Percentiles rank a stretch among this genome's conserved stretches.
Evolutionary conservation across 2,888 invertebrate species (phyloP).

Genomic region (Ophraella communa): DNA sequence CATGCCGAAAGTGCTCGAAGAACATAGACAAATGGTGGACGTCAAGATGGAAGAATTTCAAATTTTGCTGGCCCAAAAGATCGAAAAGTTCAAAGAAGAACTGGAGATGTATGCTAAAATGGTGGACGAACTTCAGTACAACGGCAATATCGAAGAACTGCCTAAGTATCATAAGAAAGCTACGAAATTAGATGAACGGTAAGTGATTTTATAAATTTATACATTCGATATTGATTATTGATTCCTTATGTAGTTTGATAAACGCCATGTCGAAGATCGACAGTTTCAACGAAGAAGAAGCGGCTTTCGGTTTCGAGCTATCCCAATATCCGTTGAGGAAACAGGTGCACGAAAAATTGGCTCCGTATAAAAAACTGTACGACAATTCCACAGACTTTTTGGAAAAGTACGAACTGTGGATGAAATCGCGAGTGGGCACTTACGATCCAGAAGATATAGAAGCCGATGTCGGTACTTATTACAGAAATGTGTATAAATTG

Average conservation of each 20-base stretch:
- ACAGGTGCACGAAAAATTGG: constrained; percentile 76
- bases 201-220: too few species aligned
- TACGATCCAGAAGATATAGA: constrained; percentile 91
- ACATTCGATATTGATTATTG: too few species aligned
- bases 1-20: constrained; percentile 81
- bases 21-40: constrained; percentile 79
- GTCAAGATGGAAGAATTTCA: constrained; percentile 88
- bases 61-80: constrained; percentile 76
- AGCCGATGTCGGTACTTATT: constrained; percentile 71
- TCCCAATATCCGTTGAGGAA: constrained; percentile 90
- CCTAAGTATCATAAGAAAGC: constrained; percentile 84
- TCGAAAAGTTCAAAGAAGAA: constrained; percentile 83
- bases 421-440: constrained; percentile 80
- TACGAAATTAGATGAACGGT: constrained; percentile 75
- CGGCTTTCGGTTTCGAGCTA: constrained; percentile 84
- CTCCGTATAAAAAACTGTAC: constrained; percentile 86
- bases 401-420: constrained; percentile 84
- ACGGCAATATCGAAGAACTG: constrained; percentile 85
- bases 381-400: constrained; percentile 89
- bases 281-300: constrained; percentile 90
- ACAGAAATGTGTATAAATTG: constrained; percentile 82
- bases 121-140: constrained; percentile 84
- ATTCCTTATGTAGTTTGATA: constrained; percentile 71
- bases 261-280: constrained; percentile 82
- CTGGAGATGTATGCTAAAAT: constrained; percentile 79